Percentiles rank a stretch among this genome's conserved stretches.
These are phyloP conservation scores for Eilema griseolum DNA, from an alignment of 2,888 invertebrate genomes.

Conservation along the genomic window DNA sequence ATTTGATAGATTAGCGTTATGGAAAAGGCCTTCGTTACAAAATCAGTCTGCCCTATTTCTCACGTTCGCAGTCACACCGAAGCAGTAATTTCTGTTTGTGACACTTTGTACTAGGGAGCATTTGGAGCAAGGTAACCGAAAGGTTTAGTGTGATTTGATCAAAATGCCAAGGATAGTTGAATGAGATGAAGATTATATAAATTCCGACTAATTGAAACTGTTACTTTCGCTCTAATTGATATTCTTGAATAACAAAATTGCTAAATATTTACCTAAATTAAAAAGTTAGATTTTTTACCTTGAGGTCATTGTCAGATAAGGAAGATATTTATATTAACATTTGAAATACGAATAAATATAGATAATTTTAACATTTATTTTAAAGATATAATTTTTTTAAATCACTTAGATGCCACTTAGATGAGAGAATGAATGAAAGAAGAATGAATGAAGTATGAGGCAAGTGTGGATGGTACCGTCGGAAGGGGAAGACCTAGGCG, in stretches of 20 bases:
- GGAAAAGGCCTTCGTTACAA: neutral
- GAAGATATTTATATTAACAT: no score
- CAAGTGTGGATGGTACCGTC: no score
- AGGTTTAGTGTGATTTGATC: constrained; percentile 10
- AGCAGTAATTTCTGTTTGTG: constrained; percentile 4
- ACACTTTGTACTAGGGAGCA: constrained; percentile 5
- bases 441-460: no score
- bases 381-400: no score
- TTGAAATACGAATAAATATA: no score
- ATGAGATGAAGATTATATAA: constrained; percentile 17
- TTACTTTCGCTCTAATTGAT: constrained; percentile 5
- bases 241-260: constrained; percentile 7
- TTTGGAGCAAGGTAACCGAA: constrained; percentile 38
- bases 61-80: constrained; percentile 11
- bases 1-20: neutral
- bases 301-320: no score
- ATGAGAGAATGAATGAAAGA: no score
- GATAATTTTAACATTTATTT: no score
- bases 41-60: constrained; percentile 22
- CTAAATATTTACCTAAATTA: constrained; percentile 8
- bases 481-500: no score
- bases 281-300: neutral
- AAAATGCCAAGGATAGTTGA: constrained; percentile 38
- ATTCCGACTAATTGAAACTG: neutral
- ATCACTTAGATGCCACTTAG: no score